A percentile compares a stretch with the other conserved stretches of the same genome.
Conservation (phyloP, 1,140 invertebrate genomes). For the Bombus haemorrhoidalis region DNA sequence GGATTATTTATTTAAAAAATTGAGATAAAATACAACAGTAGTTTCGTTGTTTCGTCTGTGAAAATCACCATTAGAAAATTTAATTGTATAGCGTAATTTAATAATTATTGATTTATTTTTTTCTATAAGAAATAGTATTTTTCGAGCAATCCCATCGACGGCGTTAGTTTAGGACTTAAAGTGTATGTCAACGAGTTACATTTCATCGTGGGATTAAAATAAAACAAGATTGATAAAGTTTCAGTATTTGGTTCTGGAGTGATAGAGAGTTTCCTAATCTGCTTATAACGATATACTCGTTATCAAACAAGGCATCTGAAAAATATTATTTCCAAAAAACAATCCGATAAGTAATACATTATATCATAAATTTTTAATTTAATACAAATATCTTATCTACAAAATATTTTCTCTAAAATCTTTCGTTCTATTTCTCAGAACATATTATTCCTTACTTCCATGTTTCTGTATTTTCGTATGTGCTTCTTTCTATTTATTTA, state of each 20-base stretch:
- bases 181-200: neutral
- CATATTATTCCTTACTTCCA: neutral
- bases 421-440: neutral
- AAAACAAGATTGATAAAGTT: neutral
- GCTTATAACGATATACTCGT: no score
- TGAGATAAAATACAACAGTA: neutral
- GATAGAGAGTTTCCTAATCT: no score
- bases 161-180: no score
- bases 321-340: no score
- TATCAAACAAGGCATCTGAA: neutral
- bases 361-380: neutral
- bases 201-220: neutral
- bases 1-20: neutral
- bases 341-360: neutral
- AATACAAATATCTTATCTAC: neutral
- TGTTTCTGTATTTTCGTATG: neutral
- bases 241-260: neutral
- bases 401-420: neutral
- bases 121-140: no score
- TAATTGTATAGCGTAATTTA: no score
- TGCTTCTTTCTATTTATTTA: neutral
- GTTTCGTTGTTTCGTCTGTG: no score
- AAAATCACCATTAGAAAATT: no score
- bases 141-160: no score
- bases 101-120: no score